These are phyloP conservation scores for Alethe castanea DNA, from an alignment of 2,113 vertebrate species.

Conservation along the genomic window DNA sequence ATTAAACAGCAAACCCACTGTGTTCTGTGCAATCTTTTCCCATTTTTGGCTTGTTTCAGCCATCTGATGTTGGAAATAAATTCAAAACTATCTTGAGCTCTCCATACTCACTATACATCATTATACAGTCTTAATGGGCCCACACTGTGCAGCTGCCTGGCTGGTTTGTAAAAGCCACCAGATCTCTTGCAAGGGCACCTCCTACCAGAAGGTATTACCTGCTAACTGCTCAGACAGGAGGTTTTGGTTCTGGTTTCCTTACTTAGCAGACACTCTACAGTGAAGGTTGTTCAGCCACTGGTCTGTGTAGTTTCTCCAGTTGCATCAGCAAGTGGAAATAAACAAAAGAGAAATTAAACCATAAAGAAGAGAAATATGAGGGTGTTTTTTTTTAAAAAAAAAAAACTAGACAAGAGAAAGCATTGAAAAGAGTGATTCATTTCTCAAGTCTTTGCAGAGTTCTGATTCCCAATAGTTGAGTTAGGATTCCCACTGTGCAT, in stretches of 20 bases:
- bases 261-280: not conserved
- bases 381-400: accelerated
- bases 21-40: not conserved
- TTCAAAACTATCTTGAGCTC: not conserved
- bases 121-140: not conserved
- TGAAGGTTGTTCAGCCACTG: not conserved
- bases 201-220: not conserved
- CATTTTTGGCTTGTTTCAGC: not conserved
- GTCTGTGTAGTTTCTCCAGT: not conserved
- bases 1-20: not conserved
- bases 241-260: not conserved
- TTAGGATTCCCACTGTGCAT: not conserved
- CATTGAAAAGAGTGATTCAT: not conserved
- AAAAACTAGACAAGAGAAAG: not conserved
- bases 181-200: not conserved
- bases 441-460: not conserved
- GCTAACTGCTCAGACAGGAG: not conserved
- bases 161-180: not conserved
- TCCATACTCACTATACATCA: not conserved
- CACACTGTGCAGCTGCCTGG: not conserved
- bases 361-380: not conserved
- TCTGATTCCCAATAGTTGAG: not conserved
- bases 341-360: not conserved
- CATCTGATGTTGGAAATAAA: not conserved
- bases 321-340: not conserved